Evolutionary conservation across 2,888 invertebrate species (phyloP).

Genomic region (Microdon myrmicae): DNA sequence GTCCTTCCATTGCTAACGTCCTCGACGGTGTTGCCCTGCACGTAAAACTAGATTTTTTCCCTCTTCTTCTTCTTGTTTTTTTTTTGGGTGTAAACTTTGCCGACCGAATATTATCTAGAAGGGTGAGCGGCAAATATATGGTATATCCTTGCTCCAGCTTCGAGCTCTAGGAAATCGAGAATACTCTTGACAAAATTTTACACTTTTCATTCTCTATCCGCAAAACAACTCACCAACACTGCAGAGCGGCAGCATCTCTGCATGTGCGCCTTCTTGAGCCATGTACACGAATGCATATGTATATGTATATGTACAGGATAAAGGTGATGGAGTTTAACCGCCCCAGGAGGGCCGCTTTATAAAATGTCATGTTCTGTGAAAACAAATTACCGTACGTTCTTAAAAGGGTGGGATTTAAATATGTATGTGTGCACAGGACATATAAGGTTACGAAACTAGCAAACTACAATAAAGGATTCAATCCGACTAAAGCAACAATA

Average conservation of each 20-base stretch:
- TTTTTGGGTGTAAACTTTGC: slow-evolving; percentile 33
- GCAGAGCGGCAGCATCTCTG: slow-evolving; percentile 5
- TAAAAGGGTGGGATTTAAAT: slow-evolving; percentile 1
- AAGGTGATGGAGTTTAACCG: slow-evolving; percentile 39
- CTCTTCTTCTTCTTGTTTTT: too few species aligned
- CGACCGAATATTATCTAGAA: slow-evolving; percentile 26
- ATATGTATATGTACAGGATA: slow-evolving; percentile 13
- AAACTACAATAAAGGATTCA: too few species aligned
- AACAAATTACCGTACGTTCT: slow-evolving; percentile 36
- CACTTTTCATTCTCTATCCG: slow-evolving; percentile 17
- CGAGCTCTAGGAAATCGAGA: slow-evolving; percentile 45
- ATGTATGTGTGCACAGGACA: too few species aligned
- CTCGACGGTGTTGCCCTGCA: slow-evolving; percentile 13
- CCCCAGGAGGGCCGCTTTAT: slow-evolving; percentile 46
- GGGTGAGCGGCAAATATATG: slow-evolving; percentile 1
- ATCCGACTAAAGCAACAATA: too few species aligned
- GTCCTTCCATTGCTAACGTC: slow-evolving; percentile 33
- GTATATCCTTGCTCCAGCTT: slow-evolving; percentile 43
- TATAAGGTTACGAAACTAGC: too few species aligned
- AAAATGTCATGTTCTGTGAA: slow-evolving; percentile 49
- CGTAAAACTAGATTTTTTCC: too few species aligned
- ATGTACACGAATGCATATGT: slow-evolving; percentile 3
- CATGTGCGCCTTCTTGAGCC: slow-evolving; percentile 11
- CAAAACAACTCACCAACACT: slow-evolving; percentile 10
- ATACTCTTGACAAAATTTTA: slow-evolving; percentile 39